Evolutionary conservation across 2,797 vertebrate genomes (phyloP), one percentile per base, ranked within the genome.

Genomic region (Hemitrygon akajei): DNA sequence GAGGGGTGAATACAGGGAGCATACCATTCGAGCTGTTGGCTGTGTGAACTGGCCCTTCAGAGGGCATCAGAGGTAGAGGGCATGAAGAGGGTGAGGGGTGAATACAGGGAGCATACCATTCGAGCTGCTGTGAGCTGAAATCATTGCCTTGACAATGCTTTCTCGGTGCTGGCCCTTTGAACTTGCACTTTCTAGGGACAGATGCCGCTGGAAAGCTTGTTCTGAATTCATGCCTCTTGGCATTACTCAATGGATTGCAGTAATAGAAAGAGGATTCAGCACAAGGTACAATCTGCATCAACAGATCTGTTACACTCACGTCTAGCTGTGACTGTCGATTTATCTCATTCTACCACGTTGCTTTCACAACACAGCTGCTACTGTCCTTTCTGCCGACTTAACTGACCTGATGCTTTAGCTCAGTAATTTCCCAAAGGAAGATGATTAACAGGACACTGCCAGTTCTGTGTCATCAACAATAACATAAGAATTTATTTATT

Each of bases 361-460:
- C 58, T 87, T 63, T 5, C 14, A 14, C 84, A 18, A 18, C n/a
- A 27, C n/a, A 87, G 60, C 84, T n/a, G 58, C 30, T 11, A 12
- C 76, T 77, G 76, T 77, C 30, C 11, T 77, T 77, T 77, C 76
- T n/a, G 58, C 84, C 60, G 6, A 14, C 56, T 63, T 63, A 63
- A 87, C 81, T 63, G 84, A 12, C 60, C 84, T 87, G 84, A 63
- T 87, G 84, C 84, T 87, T 87, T 58, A 63, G 27, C 58, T 87
- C 60, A 63, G 84, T 87, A 58, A 87, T 87, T 63, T 14, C 84
- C 58, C 12, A 11, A 18, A 87, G 56, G 84, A 58, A 87, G 40
- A 11, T 30, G 58, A 27, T 30, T 30, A 30, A 76, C 27, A 86
- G 58, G 40, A 84, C 40, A 47, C 47, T 56, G 47, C 22, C 7